Evolutionary conservation across 2,113 vertebrate species (phyloP).

Genomic region (Halcyon senegalensis): DNA sequence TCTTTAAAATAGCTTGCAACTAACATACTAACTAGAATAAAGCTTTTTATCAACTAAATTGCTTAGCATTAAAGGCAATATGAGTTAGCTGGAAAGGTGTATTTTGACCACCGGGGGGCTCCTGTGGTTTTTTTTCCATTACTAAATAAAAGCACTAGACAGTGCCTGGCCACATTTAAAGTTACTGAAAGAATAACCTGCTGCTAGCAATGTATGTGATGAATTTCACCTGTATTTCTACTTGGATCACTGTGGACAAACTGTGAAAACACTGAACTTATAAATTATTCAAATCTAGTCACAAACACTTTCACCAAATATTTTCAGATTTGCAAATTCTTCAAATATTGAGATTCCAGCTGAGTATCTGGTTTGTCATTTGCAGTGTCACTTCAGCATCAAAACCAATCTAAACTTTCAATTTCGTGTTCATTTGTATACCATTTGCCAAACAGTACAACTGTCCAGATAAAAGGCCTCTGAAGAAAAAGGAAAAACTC

Average conservation of each 20-base stretch:
- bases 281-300: not conserved
- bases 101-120: conserved; percentile 27
- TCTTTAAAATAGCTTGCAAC: not conserved
- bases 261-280: not conserved
- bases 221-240: not conserved
- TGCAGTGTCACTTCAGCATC: not conserved
- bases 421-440: not conserved
- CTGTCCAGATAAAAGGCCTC: not conserved
- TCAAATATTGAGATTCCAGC: not conserved
- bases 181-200: not conserved
- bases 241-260: not conserved
- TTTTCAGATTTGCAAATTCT: not conserved
- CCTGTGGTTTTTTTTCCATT: not conserved
- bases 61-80: not conserved
- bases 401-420: not conserved
- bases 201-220: not conserved
- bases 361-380: not conserved
- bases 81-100: not conserved
- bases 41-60: not conserved
- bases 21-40: not conserved
- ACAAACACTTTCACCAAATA: not conserved
- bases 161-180: not conserved
- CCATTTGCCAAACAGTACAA: not conserved
- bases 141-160: not conserved
- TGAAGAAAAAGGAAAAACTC: not conserved